These are phyloP conservation scores for Apamea epomidion DNA, from an alignment of 2,888 invertebrate species.

Conservation along the genomic window DNA sequence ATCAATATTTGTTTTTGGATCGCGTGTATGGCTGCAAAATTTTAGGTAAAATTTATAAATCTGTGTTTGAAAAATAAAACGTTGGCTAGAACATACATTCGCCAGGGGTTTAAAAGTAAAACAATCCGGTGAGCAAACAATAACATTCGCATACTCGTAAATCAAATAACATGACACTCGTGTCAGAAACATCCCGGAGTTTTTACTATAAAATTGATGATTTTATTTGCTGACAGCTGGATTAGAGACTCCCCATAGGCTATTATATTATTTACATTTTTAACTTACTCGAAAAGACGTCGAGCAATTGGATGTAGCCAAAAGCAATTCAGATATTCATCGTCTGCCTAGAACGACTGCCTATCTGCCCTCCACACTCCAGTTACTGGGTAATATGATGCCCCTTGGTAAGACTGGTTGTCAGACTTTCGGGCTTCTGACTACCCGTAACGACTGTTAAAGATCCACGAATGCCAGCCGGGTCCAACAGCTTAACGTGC, in stretches of 20 bases:
- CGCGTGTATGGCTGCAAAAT: neutral
- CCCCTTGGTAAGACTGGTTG: too few relatives aligned
- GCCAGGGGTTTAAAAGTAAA: neutral
- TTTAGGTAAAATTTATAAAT: neutral
- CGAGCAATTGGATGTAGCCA: neutral
- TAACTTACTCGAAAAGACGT: neutral
- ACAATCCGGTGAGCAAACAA: neutral
- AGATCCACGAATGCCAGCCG: too few relatives aligned
- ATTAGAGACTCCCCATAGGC: neutral
- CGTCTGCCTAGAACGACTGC: too few relatives aligned
- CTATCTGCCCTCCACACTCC: too few relatives aligned
- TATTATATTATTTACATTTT: neutral
- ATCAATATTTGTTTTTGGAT: neutral
- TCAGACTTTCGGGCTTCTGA: too few relatives aligned
- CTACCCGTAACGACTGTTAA: too few relatives aligned
- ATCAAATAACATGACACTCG: slow-evolving; percentile 18
- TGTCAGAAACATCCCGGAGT: neutral
- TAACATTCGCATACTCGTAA: neutral
- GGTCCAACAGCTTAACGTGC: too few relatives aligned
- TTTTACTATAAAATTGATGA: neutral
- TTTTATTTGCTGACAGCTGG: neutral
- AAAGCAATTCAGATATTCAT: neutral
- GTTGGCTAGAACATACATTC: neutral
- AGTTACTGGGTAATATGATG: too few relatives aligned
- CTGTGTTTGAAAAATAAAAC: neutral